phyloP scores from a whole-genome alignment of 2,113 vertebrate species.

The Tragelaphus buxtoni region DNA sequence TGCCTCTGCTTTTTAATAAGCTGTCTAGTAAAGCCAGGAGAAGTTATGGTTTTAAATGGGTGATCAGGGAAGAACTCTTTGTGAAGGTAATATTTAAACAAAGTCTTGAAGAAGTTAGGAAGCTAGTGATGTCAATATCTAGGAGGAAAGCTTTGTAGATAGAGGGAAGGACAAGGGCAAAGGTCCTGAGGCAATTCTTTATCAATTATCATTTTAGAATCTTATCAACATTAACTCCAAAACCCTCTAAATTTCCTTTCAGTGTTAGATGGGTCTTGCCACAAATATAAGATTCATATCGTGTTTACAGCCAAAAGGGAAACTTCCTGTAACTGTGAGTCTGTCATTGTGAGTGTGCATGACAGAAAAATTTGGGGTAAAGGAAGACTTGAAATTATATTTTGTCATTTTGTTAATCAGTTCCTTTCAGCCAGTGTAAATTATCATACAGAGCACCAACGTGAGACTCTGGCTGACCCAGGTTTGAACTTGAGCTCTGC shows the following conservation, averaged over 20 bases:
- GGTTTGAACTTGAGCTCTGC: too few species aligned
- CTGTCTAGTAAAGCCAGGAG: neutral
- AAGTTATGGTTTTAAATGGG: neutral
- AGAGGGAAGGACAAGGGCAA: neutral
- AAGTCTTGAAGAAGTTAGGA: neutral
- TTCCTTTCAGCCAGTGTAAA: too few species aligned
- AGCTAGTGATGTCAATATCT: neutral
- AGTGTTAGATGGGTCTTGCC: neutral
- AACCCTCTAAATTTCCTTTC: neutral
- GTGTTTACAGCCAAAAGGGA: neutral
- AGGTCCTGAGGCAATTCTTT: neutral
- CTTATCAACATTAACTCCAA: neutral
- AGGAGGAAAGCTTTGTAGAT: neutral
- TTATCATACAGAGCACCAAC: too few species aligned
- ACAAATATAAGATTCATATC: neutral
- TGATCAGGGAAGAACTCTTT: neutral
- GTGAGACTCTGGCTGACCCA: too few species aligned
- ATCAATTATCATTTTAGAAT: neutral
- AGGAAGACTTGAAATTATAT: too few species aligned
- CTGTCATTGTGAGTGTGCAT: neutral
- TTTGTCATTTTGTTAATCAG: too few species aligned
- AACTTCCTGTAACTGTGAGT: neutral
- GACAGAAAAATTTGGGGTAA: neutral
- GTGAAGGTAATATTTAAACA: neutral
- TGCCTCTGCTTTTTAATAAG: too few species aligned